These are phyloP conservation scores for Rhabditoides inermis DNA, from an alignment of 2,888 invertebrate species.

Conservation along the genomic window DNA sequence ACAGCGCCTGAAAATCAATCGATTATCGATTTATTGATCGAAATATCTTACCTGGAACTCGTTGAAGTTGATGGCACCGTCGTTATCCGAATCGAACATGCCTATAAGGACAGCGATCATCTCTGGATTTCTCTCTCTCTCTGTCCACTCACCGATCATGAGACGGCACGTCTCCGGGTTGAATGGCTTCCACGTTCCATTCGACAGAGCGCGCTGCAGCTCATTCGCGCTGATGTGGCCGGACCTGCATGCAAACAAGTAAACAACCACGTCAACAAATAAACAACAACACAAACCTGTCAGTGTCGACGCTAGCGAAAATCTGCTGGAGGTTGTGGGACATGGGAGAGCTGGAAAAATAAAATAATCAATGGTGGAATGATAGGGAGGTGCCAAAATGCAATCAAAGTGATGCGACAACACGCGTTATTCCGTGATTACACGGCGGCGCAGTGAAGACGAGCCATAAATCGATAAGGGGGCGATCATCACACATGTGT, in stretches of 20 bases:
- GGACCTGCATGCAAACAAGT: too few relatives aligned
- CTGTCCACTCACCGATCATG: slow-evolving; percentile 72
- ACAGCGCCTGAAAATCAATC: slow-evolving; percentile 62
- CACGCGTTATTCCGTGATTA: too few relatives aligned
- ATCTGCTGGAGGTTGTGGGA: slow-evolving; percentile 23
- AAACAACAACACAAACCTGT: too few relatives aligned
- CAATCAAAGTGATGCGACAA: too few relatives aligned
- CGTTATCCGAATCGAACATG: slow-evolving; percentile 83
- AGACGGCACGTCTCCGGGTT: slow-evolving; percentile 92
- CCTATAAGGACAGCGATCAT: slow-evolving; percentile 49
- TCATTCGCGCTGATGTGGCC: slow-evolving; percentile 39
- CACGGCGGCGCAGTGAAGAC: too few relatives aligned
- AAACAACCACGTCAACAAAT: too few relatives aligned
- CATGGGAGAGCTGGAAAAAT: not conserved
- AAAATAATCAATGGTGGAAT: not conserved
- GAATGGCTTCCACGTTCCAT: slow-evolving; percentile 91
- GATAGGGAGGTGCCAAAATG: not conserved
- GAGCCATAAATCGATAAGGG: too few relatives aligned
- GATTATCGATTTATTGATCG: not conserved
- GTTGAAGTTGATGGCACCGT: slow-evolving; percentile 82
- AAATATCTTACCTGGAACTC: slow-evolving; percentile 67
- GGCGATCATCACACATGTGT: too few relatives aligned
- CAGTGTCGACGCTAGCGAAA: slow-evolving; percentile 23
- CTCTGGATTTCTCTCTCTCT: not conserved
- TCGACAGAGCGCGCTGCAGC: slow-evolving; percentile 69